Base-by-base conservation (phyloP, 2,797 vertebrate genomes). In the Synanceia verrucosa region DNA sequence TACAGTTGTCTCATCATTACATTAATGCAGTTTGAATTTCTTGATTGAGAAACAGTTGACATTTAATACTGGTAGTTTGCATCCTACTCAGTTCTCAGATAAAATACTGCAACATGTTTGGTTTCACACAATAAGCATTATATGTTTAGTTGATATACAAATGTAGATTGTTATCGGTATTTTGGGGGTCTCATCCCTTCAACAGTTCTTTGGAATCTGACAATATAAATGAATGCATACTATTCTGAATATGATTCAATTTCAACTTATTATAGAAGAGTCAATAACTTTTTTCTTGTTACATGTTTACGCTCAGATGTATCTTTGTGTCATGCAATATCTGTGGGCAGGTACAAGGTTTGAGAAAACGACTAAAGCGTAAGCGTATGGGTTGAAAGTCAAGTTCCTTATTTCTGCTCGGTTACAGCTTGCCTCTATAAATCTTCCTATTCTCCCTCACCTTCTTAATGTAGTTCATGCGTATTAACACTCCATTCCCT, bases 401-500 rank as follows among this genome's bases (percentile, higher is more conserved):
- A 65, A 87, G 86, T 92, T 91, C 90, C 89, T 77, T 78, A 58
- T 91, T 91, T 48, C 41, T 65, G 13, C 47, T 28, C 19, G 6
- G 36, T n/a, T n/a, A 23, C 46, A 8, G 2, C 16, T 51, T 1
- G 33, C 9, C 13, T 60, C 10, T 43, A 1, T 21, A 59, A 50
- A 37, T 37, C 18, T 57, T 53, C n/a, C 46, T 55, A 4, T 39
- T 65, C 28, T 39, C 19, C 31, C 90, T 88, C 90, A 97, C 97
- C 96, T 97, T 98, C 89, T 96, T 98, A 70, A 98, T 97, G 93
- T 97, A 93, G 89, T 96, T 96, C 91, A 97, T 94, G 1, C 97
- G 95, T 66, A 96, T 86, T 31, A 97, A 94, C 65, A 98, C 95
- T 0, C 96, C 97, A 19, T 79, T 92, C 1, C 97, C 97, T 28